A percentile compares a stretch with the other conserved stretches of the same genome.
These are phyloP conservation scores for Notothenia coriiceps DNA, from an alignment of 2,113 vertebrate species.

Conservation along the genomic window DNA sequence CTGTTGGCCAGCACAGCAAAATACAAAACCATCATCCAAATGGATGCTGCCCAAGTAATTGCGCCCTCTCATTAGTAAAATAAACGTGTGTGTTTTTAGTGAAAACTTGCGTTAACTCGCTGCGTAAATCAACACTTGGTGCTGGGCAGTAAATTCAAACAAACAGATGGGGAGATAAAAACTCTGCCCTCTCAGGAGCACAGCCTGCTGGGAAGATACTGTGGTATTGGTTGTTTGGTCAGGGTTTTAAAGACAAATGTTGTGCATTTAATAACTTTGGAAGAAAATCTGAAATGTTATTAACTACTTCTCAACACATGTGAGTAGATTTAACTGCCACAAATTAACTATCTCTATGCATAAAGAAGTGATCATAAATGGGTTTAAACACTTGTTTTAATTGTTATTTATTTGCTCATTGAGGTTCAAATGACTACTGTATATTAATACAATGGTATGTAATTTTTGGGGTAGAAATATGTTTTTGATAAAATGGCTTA, in stretches of 20 bases:
- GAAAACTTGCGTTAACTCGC: constrained; percentile 73
- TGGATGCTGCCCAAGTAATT: constrained; percentile 75
- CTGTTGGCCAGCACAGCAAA: constrained; percentile 70
- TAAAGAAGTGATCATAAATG: neutral
- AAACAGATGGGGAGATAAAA: constrained; percentile 80
- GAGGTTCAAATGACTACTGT: neutral
- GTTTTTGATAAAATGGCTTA: neutral
- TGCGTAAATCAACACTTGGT: constrained; percentile 68
- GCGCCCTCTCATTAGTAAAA: constrained; percentile 80
- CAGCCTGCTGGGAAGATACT: constrained; percentile 45
- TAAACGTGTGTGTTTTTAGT: constrained; percentile 81
- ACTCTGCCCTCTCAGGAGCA: constrained; percentile 18
- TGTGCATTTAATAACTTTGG: neutral
- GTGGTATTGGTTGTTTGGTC: constrained; percentile 3
- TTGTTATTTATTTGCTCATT: neutral
- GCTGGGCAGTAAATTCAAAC: constrained; percentile 73
- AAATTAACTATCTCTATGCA: neutral
- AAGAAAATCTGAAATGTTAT: neutral
- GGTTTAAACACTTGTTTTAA: neutral
- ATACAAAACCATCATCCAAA: constrained; percentile 70
- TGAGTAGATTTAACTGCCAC: neutral
- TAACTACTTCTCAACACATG: neutral
- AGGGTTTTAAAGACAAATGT: constrained; percentile 11
- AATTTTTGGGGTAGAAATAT: neutral
- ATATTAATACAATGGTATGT: neutral